A percentile compares a stretch with the other conserved stretches of the same genome.
These are phyloP conservation scores for Drosophila pectinifera DNA, from an alignment of 1,140 invertebrate species.

Conservation along the genomic window DNA sequence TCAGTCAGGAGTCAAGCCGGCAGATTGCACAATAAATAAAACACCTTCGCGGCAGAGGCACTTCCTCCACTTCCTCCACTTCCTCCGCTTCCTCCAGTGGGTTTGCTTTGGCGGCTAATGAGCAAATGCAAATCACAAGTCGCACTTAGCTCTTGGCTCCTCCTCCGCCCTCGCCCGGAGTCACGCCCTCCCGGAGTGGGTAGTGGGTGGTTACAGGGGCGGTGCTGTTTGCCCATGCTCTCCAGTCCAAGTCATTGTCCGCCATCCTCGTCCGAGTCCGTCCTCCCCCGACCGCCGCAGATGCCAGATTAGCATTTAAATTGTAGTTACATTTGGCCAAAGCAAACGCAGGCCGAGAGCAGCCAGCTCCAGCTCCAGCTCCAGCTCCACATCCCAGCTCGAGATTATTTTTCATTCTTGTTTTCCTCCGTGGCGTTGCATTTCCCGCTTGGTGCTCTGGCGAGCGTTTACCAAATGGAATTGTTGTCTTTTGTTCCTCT, in stretches of 20 bases:
- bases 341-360: constrained; percentile 39
- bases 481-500: constrained; percentile 74
- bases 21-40: constrained; percentile 70
- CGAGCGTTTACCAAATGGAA: constrained; percentile 79
- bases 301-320: constrained; percentile 82
- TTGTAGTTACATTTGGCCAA: constrained; percentile 79
- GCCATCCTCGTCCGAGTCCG: constrained; percentile 36
- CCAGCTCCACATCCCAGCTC: constrained; percentile 48
- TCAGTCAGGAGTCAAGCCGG: constrained; percentile 43
- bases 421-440: constrained; percentile 56
- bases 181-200: constrained; percentile 4
- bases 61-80: not conserved
- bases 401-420: constrained; percentile 79
- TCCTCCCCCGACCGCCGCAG: constrained; percentile 70
- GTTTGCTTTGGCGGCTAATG: constrained; percentile 49
- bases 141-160: not conserved
- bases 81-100: not conserved
- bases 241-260: constrained; percentile 38
- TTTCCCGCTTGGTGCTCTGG: constrained; percentile 39
- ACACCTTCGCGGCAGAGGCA: constrained; percentile 16
- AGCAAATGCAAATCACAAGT: constrained; percentile 59
- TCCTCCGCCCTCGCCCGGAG: not conserved
- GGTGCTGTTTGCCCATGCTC: constrained; percentile 71
- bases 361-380: constrained; percentile 32
- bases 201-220: constrained; percentile 48